Evolutionary conservation across 2,888 invertebrate genomes (phyloP).

Genomic region (Oasisia sp.): DNA sequence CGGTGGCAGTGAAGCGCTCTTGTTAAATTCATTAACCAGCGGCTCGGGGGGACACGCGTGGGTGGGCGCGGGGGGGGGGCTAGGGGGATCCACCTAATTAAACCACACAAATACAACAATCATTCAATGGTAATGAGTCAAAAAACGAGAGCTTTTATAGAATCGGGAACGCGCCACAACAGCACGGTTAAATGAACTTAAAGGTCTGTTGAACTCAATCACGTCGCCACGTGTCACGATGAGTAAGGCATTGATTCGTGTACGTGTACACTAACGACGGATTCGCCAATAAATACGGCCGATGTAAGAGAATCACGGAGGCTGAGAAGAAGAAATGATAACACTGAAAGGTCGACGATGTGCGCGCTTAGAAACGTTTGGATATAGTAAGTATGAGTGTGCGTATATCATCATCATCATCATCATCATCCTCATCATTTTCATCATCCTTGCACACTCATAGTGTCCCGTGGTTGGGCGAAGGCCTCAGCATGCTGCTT

Average conservation of each 20-base stretch:
- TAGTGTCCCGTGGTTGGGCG: too few species aligned
- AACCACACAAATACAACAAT: not conserved
- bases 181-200: too few species aligned
- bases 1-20: not conserved
- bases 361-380: too few species aligned
- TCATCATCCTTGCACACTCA: too few species aligned
- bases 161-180: not conserved
- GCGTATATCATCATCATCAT: too few species aligned
- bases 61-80: not conserved
- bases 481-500: too few species aligned
- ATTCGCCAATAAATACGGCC: not conserved
- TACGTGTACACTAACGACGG: not conserved
- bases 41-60: not conserved
- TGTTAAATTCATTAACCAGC: not conserved
- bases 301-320: not conserved
- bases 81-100: not conserved
- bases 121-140: not conserved
- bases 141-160: not conserved
- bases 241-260: not conserved
- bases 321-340: not conserved
- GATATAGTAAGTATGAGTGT: too few species aligned
- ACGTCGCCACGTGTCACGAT: not conserved
- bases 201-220: too few species aligned
- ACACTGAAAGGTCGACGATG: not conserved
- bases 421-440: too few species aligned